Conservation (phyloP, 2,888 invertebrate species). For the Punctoribates punctum region DNA sequence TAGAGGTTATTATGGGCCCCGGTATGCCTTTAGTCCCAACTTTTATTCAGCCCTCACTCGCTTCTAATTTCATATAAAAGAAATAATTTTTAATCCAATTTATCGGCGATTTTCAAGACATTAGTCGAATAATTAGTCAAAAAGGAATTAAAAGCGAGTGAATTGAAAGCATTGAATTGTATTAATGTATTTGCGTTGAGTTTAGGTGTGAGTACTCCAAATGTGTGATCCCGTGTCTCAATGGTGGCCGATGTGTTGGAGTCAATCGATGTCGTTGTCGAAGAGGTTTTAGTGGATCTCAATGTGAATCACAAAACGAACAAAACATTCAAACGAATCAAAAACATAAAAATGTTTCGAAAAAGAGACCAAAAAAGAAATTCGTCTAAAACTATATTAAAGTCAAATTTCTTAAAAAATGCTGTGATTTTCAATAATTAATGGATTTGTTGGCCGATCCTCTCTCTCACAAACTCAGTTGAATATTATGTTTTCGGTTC, state of each 20-base stretch:
- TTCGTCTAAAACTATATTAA: slow-evolving; percentile 4
- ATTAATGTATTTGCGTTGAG: too few relatives aligned
- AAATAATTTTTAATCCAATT: too few relatives aligned
- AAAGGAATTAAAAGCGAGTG: slow-evolving; percentile 41
- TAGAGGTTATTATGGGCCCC: slow-evolving; percentile 81
- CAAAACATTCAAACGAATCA: too few relatives aligned
- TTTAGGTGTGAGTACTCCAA: slow-evolving; percentile 55
- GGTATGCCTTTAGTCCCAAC: slow-evolving; percentile 64
- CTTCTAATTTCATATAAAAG: slow-evolving; percentile 59
- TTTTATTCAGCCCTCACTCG: too few relatives aligned
- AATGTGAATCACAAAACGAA: slow-evolving; percentile 65
- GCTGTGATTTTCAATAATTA: too few relatives aligned
- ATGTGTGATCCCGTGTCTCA: slow-evolving; percentile 83
- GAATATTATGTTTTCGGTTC: too few relatives aligned
- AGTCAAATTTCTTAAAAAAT: too few relatives aligned
- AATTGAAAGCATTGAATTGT: not conserved
- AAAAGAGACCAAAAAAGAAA: slow-evolving; percentile 16
- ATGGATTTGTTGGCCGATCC: too few relatives aligned
- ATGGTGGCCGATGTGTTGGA: slow-evolving; percentile 83
- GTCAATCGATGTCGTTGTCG: slow-evolving; percentile 85
- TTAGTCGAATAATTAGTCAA: too few relatives aligned
- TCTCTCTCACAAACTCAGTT: too few relatives aligned
- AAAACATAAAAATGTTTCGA: not conserved
- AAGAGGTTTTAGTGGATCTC: slow-evolving; percentile 75
- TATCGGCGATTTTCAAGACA: too few relatives aligned